phyloP scores from a whole-genome alignment of 2,888 invertebrate species.

The Oscheius myriophilus region DNA sequence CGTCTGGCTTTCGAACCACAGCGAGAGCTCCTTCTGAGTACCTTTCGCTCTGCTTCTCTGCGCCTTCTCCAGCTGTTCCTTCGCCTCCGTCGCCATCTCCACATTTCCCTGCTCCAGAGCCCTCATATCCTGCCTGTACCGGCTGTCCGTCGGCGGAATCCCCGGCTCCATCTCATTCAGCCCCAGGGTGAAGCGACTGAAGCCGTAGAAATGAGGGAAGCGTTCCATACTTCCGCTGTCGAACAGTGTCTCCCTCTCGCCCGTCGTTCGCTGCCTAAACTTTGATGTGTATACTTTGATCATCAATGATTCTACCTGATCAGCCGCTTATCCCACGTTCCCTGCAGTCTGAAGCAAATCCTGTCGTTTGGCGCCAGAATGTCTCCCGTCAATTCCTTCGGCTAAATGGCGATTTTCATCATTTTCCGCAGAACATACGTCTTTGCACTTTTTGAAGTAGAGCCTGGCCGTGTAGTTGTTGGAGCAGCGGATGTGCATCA shows the following conservation, averaged over 20 bases:
- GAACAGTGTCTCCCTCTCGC: slow-evolving; percentile 6
- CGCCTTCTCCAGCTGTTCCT: slow-evolving; percentile 18
- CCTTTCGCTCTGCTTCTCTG: slow-evolving; percentile 5
- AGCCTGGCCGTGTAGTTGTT: slow-evolving; percentile 4
- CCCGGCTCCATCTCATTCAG: slow-evolving; percentile 17
- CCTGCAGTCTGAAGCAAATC: slow-evolving; percentile 17
- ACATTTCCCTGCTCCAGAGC: slow-evolving; percentile 23
- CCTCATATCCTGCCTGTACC: slow-evolving; percentile 21
- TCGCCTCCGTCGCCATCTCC: neutral
- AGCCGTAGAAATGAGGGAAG: slow-evolving; percentile 15
- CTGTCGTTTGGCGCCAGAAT: slow-evolving; percentile 12
- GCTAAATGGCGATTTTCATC: neutral
- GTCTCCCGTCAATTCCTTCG: slow-evolving; percentile 19
- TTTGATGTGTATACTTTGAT: no score
- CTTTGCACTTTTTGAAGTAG: slow-evolving; percentile 6
- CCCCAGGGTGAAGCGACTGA: slow-evolving; percentile 21
- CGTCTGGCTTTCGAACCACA: slow-evolving; percentile 20
- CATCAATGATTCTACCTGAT: neutral
- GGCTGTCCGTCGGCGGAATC: slow-evolving; percentile 15
- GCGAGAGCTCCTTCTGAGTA: neutral
- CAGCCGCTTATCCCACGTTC: slow-evolving; percentile 5
- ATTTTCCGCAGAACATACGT: neutral
- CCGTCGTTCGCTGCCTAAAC: neutral
- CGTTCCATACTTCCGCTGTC: neutral
- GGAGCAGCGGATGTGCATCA: slow-evolving; percentile 1